Evolutionary conservation across 2,888 invertebrate genomes (phyloP).

Genomic region (Netelia virgata): DNA sequence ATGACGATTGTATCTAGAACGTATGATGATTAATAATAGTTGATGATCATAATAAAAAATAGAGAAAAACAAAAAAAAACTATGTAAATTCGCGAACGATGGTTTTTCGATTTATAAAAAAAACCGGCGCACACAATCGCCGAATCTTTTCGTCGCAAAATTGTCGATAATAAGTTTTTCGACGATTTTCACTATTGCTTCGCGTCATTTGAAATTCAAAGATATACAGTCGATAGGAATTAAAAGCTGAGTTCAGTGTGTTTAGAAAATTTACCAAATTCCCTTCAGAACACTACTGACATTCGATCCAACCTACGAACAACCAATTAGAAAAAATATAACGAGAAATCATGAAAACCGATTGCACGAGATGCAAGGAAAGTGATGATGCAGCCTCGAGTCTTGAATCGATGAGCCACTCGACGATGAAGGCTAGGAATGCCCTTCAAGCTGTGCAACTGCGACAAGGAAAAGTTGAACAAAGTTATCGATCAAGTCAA

Average conservation of each 20-base stretch:
- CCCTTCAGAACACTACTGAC: constrained; percentile 27
- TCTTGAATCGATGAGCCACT: constrained; percentile 13
- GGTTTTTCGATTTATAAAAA: neutral
- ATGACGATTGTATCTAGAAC: constrained; percentile 77
- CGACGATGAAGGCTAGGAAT: constrained; percentile 51
- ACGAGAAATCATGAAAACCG: constrained; percentile 42
- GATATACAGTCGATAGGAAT: constrained; percentile 16
- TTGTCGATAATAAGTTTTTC: neutral
- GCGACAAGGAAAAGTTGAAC: constrained; percentile 66
- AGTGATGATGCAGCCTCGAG: neutral
- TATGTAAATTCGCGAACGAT: constrained; percentile 62
- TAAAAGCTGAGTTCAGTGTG: constrained; percentile 37
- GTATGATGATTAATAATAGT: constrained; percentile 74
- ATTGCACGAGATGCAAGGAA: constrained; percentile 4
- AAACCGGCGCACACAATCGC: neutral
- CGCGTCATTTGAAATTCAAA: neutral
- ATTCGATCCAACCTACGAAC: constrained; percentile 33
- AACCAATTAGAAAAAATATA: neutral
- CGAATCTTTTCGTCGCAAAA: neutral
- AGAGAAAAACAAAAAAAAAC: constrained; percentile 61
- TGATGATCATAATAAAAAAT: constrained; percentile 39
- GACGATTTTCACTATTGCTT: neutral
- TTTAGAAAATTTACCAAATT: constrained; percentile 18
- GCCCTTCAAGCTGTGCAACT: constrained; percentile 58
- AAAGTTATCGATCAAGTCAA: constrained; percentile 70